Evolutionary conservation across 2,113 vertebrate genomes (phyloP), one percentile per base, ranked within the genome.

Genomic region (Hypanus sabinus): DNA sequence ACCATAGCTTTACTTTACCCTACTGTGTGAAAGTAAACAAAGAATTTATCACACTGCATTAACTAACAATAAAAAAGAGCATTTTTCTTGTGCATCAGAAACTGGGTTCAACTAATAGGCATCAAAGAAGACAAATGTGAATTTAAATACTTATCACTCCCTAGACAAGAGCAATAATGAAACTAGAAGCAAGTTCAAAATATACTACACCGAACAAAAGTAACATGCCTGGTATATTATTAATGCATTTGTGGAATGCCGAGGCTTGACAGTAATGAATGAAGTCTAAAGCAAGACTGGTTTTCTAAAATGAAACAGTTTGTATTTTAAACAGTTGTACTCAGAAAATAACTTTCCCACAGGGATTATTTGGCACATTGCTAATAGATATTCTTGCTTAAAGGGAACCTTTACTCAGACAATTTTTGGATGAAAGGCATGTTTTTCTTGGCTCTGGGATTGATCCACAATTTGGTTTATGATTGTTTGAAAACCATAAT

Each of bases 291-390:
- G 33, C 38, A 75, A 75, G 36, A 27, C 38, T 73, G 24, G 38
- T 75, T 75, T 93, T 55, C 91, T 70, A 75, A 93, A 73, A 71
- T 93, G 27, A 93, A 93, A 46, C 65, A 12, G 70, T 55, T 73
- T 30, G 36, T 75, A 73, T 75, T 73, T 33, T 55, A 73, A 93
- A 93, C 68, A 55, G n/a, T 93, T 46, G 22, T 55, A 75, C 36
- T 93, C 70, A 75, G 33, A 36, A 93, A 30, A 9, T 93, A 38
- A 55, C 24, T 30, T 93, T 75, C 38, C 38, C 38, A 75, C 36
- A 93, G 36, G 1, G 46, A 24, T 46, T 93, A 46, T 75, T 46
- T 5, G 36, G 38, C 33, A 73, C 22, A 14, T 24, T 71, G 24
- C 71, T 75, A 27, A 93, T 75, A 30, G 36, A 55, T 38, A 73